phyloP scores from a whole-genome alignment of 2,797 vertebrate species.

The Scomberomorus guttatus region DNA sequence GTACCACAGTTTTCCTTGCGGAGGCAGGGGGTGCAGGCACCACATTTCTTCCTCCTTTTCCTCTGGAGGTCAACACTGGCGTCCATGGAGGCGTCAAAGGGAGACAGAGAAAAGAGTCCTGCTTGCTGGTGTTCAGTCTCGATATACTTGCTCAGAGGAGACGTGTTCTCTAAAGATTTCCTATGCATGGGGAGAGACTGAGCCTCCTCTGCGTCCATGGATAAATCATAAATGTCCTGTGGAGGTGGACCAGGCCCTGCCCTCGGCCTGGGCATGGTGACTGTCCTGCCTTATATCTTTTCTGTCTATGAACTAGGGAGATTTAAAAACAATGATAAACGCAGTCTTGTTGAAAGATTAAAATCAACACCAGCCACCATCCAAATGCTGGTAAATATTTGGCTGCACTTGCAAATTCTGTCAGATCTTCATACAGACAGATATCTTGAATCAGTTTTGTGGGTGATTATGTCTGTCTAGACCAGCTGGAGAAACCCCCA shows the following conservation, averaged over 20 bases:
- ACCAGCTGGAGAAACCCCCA: conserved; percentile 9
- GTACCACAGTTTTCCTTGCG: conserved; percentile 88
- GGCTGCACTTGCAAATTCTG: neutral
- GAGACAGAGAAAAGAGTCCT: conserved; percentile 77
- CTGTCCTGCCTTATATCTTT: conserved; percentile 25
- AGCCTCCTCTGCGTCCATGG: conserved; percentile 71
- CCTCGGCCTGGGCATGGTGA: conserved; percentile 75
- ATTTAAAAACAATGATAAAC: conserved; percentile 16
- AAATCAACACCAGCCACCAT: conserved; percentile 18
- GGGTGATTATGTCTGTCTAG: neutral
- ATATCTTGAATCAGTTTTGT: conserved; percentile 18
- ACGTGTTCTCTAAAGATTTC: conserved; percentile 67
- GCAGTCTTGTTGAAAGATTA: conserved; percentile 3
- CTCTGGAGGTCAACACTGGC: conserved; percentile 64
- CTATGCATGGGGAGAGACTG: conserved; percentile 59
- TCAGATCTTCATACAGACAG: neutral
- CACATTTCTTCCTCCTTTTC: conserved; percentile 91
- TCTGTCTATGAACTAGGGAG: conserved; percentile 15
- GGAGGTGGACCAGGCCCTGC: conserved; percentile 50
- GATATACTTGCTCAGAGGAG: conserved; percentile 83
- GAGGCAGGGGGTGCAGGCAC: conserved; percentile 88
- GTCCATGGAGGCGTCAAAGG: conserved; percentile 46
- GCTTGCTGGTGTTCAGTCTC: conserved; percentile 83
- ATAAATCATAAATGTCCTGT: conserved; percentile 74
- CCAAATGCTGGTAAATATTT: neutral